These are phyloP conservation scores for Athalia cordata DNA, from an alignment of 2,888 invertebrate genomes.

Conservation along the genomic window DNA sequence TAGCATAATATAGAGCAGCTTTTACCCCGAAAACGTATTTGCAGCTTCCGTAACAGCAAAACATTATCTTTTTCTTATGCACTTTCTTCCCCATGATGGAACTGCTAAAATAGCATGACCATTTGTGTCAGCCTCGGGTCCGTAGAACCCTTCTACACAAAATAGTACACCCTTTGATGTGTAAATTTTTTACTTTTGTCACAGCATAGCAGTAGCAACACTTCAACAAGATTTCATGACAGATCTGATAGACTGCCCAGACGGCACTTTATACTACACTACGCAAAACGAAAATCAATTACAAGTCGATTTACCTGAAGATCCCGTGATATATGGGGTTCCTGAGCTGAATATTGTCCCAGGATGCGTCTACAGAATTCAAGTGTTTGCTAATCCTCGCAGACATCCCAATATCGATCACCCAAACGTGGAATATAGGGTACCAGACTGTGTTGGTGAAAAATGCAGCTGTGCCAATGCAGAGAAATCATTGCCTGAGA, in stretches of 20 bases:
- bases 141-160: neutral
- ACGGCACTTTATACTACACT: constrained; percentile 59
- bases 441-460: constrained; percentile 64
- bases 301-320: constrained; percentile 60
- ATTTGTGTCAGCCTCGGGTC: no score
- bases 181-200: constrained; percentile 24
- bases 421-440: constrained; percentile 52
- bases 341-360: constrained; percentile 62
- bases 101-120: no score
- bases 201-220: constrained; percentile 61
- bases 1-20: no score
- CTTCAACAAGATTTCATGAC: constrained; percentile 46
- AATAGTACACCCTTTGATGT: neutral
- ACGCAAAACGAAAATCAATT: constrained; percentile 54
- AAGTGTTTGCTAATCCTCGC: constrained; percentile 66
- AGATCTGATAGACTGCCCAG: constrained; percentile 54
- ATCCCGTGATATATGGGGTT: constrained; percentile 55
- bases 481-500: constrained; percentile 54
- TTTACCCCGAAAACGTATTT: no score
- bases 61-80: no score
- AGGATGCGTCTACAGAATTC: constrained; percentile 63
- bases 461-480: constrained; percentile 60
- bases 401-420: constrained; percentile 48
- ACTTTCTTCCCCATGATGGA: no score
- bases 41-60: no score